Evolutionary conservation across 1,140 invertebrate genomes (phyloP), one percentile per base, ranked within the genome.

Genomic region (Panagrolaimus sp.): DNA sequence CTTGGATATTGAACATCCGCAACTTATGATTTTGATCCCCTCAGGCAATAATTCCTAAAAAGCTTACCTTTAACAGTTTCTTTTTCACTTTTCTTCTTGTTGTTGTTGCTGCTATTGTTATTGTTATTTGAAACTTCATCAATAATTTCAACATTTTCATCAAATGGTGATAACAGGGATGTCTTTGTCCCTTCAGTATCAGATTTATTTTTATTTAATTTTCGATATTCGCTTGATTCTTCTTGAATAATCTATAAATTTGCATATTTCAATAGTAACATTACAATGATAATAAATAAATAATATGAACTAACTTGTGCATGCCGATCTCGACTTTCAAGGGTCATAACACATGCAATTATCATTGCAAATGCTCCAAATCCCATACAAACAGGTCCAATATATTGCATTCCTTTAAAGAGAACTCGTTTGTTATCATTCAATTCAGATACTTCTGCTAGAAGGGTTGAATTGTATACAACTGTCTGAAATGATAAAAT

Each of bases 311-410:
- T 68, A 43, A 78, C 80, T 78, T 81, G 80, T n/a, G 79, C 76
- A 63, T 82, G 80, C 70, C 75, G 71, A 70, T 82, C 80, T 38
- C 80, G 38, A 52, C 71, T 71, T 70, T 82, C 80, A 21, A 82
- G 46, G 24, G 80, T 82, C 3, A 82, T 79, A 4, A 82, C 80
- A 73, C 81, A 83, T 14, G 81, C 79, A 44, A 82, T 76, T n/a
- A 82, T 82, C 43, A 80, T 65, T 24, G 78, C 44, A 63, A 79
- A 80, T 21, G 69, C 64, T 1, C 76, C 73, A 67, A 82, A 65
- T 43, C 80, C 80, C 79, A 81, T 83, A 14, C 81, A 47, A 24
- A 82, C 68, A 12, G 80, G 81, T 1, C 80, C 80, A n/a, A 83
- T 44, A 52, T 82, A 82, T 66, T 82, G 81, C 75, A 83, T 74